Percentiles rank a stretch among this genome's conserved stretches.
phyloP scores from a whole-genome alignment of 2,113 vertebrate genomes.

The Eira barbara region DNA sequence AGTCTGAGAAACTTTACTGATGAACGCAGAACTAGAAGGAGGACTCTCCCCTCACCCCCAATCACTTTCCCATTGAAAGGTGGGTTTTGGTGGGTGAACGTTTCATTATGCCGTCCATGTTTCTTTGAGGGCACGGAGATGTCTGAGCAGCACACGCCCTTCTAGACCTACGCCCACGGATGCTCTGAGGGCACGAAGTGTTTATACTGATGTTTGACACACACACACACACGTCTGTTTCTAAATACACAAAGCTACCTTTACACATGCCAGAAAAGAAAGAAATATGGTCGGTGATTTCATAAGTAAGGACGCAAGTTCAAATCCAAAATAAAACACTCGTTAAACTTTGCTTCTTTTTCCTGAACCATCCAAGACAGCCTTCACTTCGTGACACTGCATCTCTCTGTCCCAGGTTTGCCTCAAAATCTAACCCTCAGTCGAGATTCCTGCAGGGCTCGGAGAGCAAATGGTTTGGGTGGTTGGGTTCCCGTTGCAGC shows the following conservation, averaged over 20 bases:
- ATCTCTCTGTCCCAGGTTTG: accelerated
- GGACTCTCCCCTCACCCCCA: accelerated
- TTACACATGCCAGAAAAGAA: background rate
- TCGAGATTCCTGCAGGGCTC: background rate
- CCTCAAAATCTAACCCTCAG: accelerated
- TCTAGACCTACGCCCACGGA: accelerated
- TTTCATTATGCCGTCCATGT: too few species aligned
- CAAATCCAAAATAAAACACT: accelerated
- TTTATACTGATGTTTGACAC: too few species aligned
- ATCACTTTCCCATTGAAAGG: background rate
- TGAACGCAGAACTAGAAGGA: background rate
- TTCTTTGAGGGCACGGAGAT: background rate
- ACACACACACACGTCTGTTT: background rate
- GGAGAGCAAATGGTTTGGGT: background rate
- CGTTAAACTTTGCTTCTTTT: background rate
- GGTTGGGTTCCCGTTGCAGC: accelerated
- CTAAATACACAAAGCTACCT: background rate
- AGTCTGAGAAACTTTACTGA: background rate
- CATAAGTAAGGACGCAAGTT: accelerated
- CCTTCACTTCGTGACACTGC: accelerated
- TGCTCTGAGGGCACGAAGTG: accelerated
- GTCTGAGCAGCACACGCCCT: background rate
- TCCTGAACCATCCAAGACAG: too few species aligned
- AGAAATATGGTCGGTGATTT: background rate
- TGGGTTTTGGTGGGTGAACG: too few species aligned